phyloP scores from a whole-genome alignment of 2,113 vertebrate genomes.

The Eurystomus gularis region DNA sequence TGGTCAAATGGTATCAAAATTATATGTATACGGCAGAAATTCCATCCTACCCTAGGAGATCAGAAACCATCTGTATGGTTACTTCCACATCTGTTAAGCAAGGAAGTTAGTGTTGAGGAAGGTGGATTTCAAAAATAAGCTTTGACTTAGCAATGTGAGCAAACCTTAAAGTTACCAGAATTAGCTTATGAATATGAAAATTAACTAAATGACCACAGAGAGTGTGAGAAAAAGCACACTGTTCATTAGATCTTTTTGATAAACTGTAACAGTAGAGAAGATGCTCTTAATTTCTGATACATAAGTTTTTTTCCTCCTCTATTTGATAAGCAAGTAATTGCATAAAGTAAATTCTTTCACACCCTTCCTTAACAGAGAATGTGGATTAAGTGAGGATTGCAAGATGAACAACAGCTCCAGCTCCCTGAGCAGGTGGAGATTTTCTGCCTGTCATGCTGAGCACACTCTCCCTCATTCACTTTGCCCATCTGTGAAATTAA shows the following conservation, averaged over 20 bases:
- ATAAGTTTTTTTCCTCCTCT: neutral
- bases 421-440: neutral
- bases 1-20: neutral
- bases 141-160: neutral
- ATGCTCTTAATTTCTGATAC: neutral
- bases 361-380: neutral
- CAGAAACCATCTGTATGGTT: neutral
- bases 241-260: neutral
- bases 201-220: neutral
- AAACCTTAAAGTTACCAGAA: neutral
- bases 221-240: neutral
- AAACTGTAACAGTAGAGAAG: neutral
- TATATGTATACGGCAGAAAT: neutral
- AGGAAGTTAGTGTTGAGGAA: neutral
- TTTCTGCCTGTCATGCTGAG: slow-evolving; percentile 6
- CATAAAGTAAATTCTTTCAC: neutral
- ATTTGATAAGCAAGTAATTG: neutral
- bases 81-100: neutral
- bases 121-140: neutral
- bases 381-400: neutral
- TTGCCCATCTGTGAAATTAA: slow-evolving; percentile 34
- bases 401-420: neutral
- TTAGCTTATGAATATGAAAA: neutral
- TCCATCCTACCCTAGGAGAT: neutral
- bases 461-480: neutral